These are phyloP conservation scores for Hyles euphorbiae DNA, from an alignment of 1,140 invertebrate genomes.

Conservation along the genomic window DNA sequence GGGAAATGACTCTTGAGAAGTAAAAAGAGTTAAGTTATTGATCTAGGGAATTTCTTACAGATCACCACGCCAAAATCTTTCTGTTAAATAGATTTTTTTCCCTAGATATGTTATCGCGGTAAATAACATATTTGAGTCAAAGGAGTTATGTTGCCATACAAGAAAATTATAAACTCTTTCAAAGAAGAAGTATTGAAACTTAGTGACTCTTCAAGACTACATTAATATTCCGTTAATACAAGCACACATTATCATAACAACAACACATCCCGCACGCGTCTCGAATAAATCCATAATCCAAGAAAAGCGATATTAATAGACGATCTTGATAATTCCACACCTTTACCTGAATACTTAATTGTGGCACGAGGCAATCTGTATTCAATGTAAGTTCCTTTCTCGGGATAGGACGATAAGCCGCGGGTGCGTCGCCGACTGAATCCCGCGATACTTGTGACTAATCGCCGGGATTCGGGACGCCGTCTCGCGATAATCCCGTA, in stretches of 20 bases:
- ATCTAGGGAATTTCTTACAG: too few relatives aligned
- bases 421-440: conserved; percentile 44
- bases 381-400: conserved; percentile 49
- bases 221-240: too few relatives aligned
- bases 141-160: neutral
- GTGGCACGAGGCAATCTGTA: conserved; percentile 52
- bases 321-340: conserved; percentile 54
- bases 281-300: conserved; percentile 3
- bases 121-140: too few relatives aligned
- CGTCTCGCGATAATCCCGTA: conserved; percentile 65
- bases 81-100: neutral
- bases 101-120: neutral
- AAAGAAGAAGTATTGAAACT: neutral
- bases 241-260: neutral
- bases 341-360: conserved; percentile 64
- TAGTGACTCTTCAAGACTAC: too few relatives aligned
- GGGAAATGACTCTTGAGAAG: too few relatives aligned
- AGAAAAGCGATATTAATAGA: conserved; percentile 34
- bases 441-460: conserved; percentile 69
- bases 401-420: conserved; percentile 48
- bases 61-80: neutral
- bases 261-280: neutral
- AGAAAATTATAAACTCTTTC: neutral
- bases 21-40: too few relatives aligned
- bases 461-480: conserved; percentile 60